phyloP scores from a whole-genome alignment of 1,140 invertebrate genomes.

The Pseudomyrmex sp. region DNA sequence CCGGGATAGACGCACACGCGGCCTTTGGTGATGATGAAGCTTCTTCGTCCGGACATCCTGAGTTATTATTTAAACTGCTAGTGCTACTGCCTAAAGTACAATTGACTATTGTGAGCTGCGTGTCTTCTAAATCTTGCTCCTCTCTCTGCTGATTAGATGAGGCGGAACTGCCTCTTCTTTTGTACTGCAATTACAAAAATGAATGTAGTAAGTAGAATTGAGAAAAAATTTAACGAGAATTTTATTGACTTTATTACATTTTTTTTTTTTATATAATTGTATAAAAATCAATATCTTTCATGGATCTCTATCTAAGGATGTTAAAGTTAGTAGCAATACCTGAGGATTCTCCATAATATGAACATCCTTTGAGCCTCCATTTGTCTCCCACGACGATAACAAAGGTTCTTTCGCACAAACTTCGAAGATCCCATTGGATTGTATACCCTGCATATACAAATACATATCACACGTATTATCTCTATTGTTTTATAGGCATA shows the following conservation, averaged over 20 bases:
- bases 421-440: constrained; percentile 83
- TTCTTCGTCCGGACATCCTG: constrained; percentile 71
- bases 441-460: constrained; percentile 79
- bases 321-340: constrained; percentile 76
- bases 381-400: constrained; percentile 81
- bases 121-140: constrained; percentile 76
- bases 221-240: not conserved
- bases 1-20: constrained; percentile 74
- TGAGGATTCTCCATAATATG: constrained; percentile 86
- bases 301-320: not conserved
- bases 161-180: constrained; percentile 69
- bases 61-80: constrained; percentile 83
- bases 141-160: constrained; percentile 60
- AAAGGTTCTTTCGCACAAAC: constrained; percentile 82
- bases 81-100: constrained; percentile 78
- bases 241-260: not conserved
- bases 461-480: not conserved
- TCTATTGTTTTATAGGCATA: too few relatives aligned
- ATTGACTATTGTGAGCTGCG: constrained; percentile 80
- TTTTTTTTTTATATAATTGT: too few relatives aligned
- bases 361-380: constrained; percentile 83
- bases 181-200: constrained; percentile 72
- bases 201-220: not conserved
- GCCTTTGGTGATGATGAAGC: constrained; percentile 72
- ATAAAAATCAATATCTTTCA: too few relatives aligned